Evolutionary conservation across 2,888 invertebrate genomes (phyloP).

Genomic region (Ophion costatus): DNA sequence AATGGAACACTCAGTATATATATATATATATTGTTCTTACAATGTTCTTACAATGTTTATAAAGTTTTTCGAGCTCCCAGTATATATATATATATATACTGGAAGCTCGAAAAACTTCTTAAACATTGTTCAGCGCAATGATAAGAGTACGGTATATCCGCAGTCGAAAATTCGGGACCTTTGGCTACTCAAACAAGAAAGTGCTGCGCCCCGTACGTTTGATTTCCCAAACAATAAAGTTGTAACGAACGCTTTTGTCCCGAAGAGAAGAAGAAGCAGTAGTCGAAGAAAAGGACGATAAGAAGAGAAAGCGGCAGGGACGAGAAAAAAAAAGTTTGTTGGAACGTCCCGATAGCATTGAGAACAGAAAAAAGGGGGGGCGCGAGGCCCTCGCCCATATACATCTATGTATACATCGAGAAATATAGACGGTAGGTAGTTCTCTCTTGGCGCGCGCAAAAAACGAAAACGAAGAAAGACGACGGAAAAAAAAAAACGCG

Average conservation of each 20-base stretch:
- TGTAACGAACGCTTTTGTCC: conserved; percentile 28
- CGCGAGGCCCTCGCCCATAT: conserved; percentile 4
- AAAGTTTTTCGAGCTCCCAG: too few species aligned
- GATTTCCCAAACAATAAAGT: conserved; percentile 39
- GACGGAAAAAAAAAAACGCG: conserved; percentile 21
- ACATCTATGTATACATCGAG: conserved; percentile 1
- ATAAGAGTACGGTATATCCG: not conserved
- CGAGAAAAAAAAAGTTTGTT: conserved; percentile 34
- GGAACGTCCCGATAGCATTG: conserved; percentile 25
- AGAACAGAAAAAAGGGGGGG: conserved; percentile 22
- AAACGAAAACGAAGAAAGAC: not conserved
- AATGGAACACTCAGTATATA: too few species aligned
- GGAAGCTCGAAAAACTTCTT: too few species aligned
- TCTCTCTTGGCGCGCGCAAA: conserved; percentile 35
- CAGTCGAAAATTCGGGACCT: not conserved
- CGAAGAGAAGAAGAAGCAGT: not conserved
- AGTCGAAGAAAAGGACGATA: not conserved
- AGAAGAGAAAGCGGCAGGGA: not conserved
- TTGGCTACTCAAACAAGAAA: conserved; percentile 8
- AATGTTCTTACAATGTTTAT: too few species aligned
- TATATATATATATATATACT: too few species aligned
- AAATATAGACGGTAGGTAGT: conserved; percentile 29
- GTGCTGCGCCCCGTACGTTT: not conserved
- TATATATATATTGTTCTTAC: too few species aligned
- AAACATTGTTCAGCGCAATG: too few species aligned